These are phyloP conservation scores for Stigmatopora nigra DNA, from an alignment of 2,113 vertebrate species.

Conservation along the genomic window DNA sequence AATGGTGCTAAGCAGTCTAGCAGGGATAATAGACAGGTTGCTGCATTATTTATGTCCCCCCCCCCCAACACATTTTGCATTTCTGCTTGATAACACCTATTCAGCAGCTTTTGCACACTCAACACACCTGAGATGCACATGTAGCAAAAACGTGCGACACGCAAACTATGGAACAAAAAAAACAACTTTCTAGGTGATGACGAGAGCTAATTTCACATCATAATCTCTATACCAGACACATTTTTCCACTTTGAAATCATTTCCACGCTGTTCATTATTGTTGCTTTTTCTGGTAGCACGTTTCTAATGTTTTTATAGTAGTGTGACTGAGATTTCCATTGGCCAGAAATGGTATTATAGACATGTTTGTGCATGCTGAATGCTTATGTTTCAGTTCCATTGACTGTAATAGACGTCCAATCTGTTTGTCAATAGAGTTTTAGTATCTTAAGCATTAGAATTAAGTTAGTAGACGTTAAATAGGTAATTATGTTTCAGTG, in stretches of 20 bases:
- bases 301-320: neutral
- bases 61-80: slow-evolving; percentile 44
- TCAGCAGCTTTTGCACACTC: slow-evolving; percentile 52
- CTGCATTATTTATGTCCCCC: slow-evolving; percentile 64
- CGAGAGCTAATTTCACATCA: slow-evolving; percentile 48
- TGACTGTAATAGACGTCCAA: neutral
- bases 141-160: neutral
- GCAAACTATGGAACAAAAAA: neutral
- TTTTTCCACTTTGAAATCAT: slow-evolving; percentile 15
- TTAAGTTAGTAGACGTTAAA: no score
- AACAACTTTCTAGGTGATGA: slow-evolving; percentile 36
- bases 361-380: slow-evolving; percentile 5
- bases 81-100: slow-evolving; percentile 57
- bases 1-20: slow-evolving; percentile 62
- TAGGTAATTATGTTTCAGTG: no score
- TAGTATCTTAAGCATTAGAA: no score
- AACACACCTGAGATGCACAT: slow-evolving; percentile 9
- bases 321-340: slow-evolving; percentile 11
- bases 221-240: slow-evolving; percentile 21
- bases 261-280: slow-evolving; percentile 5
- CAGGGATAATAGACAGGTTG: slow-evolving; percentile 52
- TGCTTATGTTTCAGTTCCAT: neutral
- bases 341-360: neutral
- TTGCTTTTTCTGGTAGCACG: neutral
- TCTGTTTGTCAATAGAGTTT: no score